These are phyloP conservation scores for Blastobasis adustella DNA, from an alignment of 2,888 invertebrate species.

Conservation along the genomic window DNA sequence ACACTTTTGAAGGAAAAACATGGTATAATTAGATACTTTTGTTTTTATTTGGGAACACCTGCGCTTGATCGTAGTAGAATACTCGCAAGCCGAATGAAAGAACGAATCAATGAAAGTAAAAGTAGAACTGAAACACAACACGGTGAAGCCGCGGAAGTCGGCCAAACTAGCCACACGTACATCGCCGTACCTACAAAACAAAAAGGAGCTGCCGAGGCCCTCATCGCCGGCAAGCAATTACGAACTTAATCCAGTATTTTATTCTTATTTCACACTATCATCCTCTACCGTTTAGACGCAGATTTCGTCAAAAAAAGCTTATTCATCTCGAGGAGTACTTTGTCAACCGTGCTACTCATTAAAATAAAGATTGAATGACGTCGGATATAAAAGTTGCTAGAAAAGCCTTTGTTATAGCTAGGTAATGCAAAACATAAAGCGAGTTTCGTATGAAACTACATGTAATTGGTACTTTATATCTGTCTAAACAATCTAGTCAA, in stretches of 20 bases:
- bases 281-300: slow-evolving; percentile 41
- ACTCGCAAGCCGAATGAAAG: too few relatives aligned
- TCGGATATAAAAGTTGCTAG: slow-evolving; percentile 4
- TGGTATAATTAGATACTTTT: too few relatives aligned
- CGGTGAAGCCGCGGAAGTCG: too few relatives aligned
- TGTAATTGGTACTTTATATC: too few relatives aligned
- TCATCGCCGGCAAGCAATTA: slow-evolving; percentile 31
- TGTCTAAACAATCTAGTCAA: too few relatives aligned
- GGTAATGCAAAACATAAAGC: too few relatives aligned
- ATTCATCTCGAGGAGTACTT: slow-evolving; percentile 38
- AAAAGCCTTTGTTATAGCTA: too few relatives aligned
- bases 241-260: slow-evolving; percentile 38
- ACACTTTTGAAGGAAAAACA: too few relatives aligned
- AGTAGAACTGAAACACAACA: too few relatives aligned
- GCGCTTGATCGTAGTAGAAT: too few relatives aligned
- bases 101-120: slow-evolving; percentile 4
- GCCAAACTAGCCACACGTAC: slow-evolving; percentile 35
- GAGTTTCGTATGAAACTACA: too few relatives aligned
- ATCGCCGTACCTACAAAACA: slow-evolving; percentile 18
- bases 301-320: slow-evolving; percentile 41
- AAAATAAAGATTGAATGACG: slow-evolving; percentile 25
- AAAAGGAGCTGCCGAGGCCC: slow-evolving; percentile 13
- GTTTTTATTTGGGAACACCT: too few relatives aligned
- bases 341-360: slow-evolving; percentile 65
- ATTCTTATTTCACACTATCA: slow-evolving; percentile 28